A percentile compares a stretch with the other conserved stretches of the same genome.
Evolutionary conservation across 64 coral and sea anemone species (phyloP).

Genomic region (Stichodactyla helianthus): DNA sequence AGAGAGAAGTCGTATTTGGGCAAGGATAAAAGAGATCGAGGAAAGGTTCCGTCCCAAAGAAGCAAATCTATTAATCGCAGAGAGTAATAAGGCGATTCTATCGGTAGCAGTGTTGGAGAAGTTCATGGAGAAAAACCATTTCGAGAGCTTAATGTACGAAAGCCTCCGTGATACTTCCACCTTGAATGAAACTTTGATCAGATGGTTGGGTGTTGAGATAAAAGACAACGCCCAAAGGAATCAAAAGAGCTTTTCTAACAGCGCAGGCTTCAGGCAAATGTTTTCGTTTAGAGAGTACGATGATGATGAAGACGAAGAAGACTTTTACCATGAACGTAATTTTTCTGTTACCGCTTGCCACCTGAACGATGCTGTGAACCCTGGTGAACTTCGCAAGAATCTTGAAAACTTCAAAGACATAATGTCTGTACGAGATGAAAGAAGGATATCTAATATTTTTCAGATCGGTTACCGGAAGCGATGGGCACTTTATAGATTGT

Average conservation of each 20-base stretch:
- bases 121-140: slow-evolving; percentile 11
- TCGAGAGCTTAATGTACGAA: not conserved
- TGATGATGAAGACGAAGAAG: not conserved
- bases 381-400: slow-evolving; percentile 6
- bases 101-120: not conserved
- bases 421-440: slow-evolving; percentile 16
- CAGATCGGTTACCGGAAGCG: not conserved
- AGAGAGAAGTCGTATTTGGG: not conserved
- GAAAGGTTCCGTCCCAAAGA: not conserved
- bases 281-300: not conserved
- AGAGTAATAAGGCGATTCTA: slow-evolving; percentile 16
- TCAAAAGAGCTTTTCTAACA: not conserved
- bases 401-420: not conserved
- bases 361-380: not conserved
- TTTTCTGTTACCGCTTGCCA: not conserved
- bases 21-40: not conserved
- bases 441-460: not conserved
- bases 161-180: not conserved
- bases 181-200: not conserved
- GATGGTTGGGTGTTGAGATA: not conserved
- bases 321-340: not conserved
- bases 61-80: not conserved
- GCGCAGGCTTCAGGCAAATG: not conserved
- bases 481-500: slow-evolving; percentile 67
- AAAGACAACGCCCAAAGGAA: not conserved